These are phyloP conservation scores for Saccostrea cuccullata DNA, from an alignment of 1,140 invertebrate genomes.

Conservation along the genomic window DNA sequence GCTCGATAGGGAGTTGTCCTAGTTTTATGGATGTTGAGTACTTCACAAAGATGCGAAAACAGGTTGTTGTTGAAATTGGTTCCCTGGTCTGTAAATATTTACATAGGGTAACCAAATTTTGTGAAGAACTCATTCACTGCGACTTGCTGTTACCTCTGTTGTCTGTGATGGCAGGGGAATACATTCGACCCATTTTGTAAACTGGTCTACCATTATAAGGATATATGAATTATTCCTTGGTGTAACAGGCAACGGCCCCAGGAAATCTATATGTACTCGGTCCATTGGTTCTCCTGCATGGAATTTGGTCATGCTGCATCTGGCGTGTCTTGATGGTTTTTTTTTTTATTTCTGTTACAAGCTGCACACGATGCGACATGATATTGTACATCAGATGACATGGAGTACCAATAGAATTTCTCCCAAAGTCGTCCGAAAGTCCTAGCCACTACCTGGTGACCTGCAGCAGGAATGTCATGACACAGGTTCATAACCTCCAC, in stretches of 20 bases:
- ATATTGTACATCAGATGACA: conserved; percentile 40
- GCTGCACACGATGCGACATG: conserved; percentile 41
- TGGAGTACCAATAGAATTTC: conserved; percentile 42
- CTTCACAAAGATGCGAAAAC: conserved; percentile 36
- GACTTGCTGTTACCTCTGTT: conserved; percentile 46
- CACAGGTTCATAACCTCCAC: conserved; percentile 19
- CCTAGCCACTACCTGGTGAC: conserved; percentile 42
- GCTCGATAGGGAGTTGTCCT: conserved; percentile 50
- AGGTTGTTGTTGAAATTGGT: conserved; percentile 48
- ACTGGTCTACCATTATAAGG: conserved; percentile 55
- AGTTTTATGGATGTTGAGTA: conserved; percentile 41
- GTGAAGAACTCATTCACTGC: conserved; percentile 46
- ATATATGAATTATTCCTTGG: conserved; percentile 41
- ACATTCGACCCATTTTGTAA: conserved; percentile 57
- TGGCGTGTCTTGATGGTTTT: conserved; percentile 26
- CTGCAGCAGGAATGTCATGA: conserved; percentile 41
- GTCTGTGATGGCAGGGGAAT: conserved; percentile 53
- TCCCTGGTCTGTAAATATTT: conserved; percentile 50
- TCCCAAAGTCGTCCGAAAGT: conserved; percentile 3
- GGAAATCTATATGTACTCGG: conserved; percentile 53
- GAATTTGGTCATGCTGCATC: conserved; percentile 38
- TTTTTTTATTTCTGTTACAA: conserved; percentile 51
- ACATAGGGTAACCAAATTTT: conserved; percentile 44
- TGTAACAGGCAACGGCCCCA: conserved; percentile 44
- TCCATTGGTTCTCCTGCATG: conserved; percentile 54